phyloP scores from a whole-genome alignment of 1,140 invertebrate genomes.

The Halesus radiatus region DNA sequence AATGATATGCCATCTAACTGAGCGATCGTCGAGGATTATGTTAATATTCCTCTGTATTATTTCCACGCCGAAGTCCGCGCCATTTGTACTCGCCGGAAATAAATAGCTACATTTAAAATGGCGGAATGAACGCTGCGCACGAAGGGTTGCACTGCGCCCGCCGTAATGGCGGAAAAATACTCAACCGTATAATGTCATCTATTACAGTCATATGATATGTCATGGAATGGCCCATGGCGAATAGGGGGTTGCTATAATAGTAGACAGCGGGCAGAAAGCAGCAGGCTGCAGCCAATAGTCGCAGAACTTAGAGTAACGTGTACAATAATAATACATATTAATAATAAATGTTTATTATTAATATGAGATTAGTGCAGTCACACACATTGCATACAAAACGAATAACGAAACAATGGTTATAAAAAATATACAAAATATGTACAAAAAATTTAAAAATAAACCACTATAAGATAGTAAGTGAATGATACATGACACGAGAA shows the following conservation, averaged over 20 bases:
- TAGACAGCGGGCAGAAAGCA: not conserved
- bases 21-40: slow-evolving; percentile 54
- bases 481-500: too few relatives aligned
- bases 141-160: not conserved
- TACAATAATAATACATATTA: too few relatives aligned
- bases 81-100: slow-evolving; percentile 41
- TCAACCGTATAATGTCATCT: not conserved
- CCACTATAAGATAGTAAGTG: too few relatives aligned
- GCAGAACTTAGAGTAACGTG: too few relatives aligned
- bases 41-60: slow-evolving; percentile 54
- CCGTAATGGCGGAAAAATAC: not conserved
- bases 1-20: slow-evolving; percentile 54
- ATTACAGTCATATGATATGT: not conserved
- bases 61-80: slow-evolving; percentile 33
- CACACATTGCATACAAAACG: too few relatives aligned
- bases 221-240: not conserved
- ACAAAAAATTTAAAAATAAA: too few relatives aligned
- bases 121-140: slow-evolving; percentile 17
- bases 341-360: too few relatives aligned
- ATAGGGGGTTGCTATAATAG: not conserved
- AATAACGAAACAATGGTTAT: too few relatives aligned
- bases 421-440: too few relatives aligned
- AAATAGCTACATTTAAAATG: slow-evolving; percentile 52
- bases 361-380: too few relatives aligned
- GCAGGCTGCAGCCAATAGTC: too few relatives aligned